Evolutionary conservation across 1,140 invertebrate genomes (phyloP).

Genomic region (Ceratosolen fusciceps): DNA sequence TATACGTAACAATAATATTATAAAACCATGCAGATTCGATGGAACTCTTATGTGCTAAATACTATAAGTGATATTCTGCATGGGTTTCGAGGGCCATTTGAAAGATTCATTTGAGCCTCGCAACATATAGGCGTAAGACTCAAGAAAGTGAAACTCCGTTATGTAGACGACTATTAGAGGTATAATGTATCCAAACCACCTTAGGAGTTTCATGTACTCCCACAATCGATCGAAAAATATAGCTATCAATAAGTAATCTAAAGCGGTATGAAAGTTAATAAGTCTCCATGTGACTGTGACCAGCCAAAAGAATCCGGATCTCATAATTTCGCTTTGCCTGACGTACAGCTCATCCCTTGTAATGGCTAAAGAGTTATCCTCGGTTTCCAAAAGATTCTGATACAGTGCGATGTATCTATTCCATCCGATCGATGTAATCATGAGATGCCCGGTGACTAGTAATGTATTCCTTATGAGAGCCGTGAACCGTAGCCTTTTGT

Average conservation of each 20-base stretch:
- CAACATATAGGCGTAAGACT: conserved; percentile 55
- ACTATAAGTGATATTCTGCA: conserved; percentile 12
- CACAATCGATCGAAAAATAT: conserved; percentile 86
- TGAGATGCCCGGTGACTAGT: conserved; percentile 78
- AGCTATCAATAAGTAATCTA: conserved; percentile 82
- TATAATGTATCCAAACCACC: conserved; percentile 76
- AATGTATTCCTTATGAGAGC: conserved; percentile 77
- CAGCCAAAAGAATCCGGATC: conserved; percentile 80
- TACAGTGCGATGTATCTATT: conserved; percentile 86
- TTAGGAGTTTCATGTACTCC: conserved; percentile 78
- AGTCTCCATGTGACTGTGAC: conserved; percentile 84
- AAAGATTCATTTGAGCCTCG: conserved; percentile 42
- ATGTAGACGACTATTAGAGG: conserved; percentile 74
- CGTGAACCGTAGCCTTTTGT: conserved; percentile 72
- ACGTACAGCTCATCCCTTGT: conserved; percentile 70
- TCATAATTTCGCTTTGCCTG: conserved; percentile 64
- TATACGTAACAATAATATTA: no score
- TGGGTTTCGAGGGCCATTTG: not conserved
- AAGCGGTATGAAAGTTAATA: conserved; percentile 83
- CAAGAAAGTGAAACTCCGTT: conserved; percentile 70
- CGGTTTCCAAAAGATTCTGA: conserved; percentile 80
- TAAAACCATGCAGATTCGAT: no score
- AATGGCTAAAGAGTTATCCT: conserved; percentile 68
- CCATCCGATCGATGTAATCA: conserved; percentile 82
- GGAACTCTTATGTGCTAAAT: not conserved